A percentile compares a stretch with the other conserved stretches of the same genome.
Evolutionary conservation across 2,113 vertebrate species (phyloP).

Genomic region (Diadophis punctatus): DNA sequence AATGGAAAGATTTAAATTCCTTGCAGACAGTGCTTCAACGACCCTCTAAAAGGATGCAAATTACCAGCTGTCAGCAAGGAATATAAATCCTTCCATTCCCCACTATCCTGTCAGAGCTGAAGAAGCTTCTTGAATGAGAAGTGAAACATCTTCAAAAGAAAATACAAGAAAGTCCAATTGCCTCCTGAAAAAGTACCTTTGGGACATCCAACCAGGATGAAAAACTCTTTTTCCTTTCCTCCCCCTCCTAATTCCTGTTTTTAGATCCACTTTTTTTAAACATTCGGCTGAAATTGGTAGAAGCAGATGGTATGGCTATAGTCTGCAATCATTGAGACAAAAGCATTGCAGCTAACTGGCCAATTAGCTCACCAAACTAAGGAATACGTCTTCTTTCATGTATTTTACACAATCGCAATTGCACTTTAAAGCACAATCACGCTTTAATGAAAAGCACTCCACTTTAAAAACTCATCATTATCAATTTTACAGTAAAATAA

Average conservation of each 20-base stretch:
- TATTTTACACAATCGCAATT: background rate
- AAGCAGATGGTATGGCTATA: background rate
- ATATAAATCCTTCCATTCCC: too few species aligned
- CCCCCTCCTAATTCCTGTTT: background rate
- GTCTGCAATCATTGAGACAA: background rate
- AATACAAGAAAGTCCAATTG: too few species aligned
- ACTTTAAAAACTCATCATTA: background rate
- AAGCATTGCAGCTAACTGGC: background rate
- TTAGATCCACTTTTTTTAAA: background rate
- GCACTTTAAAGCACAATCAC: background rate
- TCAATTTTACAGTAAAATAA: background rate
- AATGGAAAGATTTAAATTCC: too few species aligned
- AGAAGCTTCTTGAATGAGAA: too few species aligned
- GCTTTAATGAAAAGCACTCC: background rate
- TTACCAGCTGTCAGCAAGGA: too few species aligned
- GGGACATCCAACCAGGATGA: background rate
- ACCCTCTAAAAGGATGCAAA: too few species aligned
- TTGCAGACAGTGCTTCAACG: too few species aligned
- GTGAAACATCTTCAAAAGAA: too few species aligned
- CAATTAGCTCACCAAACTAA: background rate
- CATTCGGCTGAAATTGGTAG: background rate
- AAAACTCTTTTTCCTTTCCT: background rate
- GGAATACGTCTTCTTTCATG: background rate
- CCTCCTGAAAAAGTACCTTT: too few species aligned
- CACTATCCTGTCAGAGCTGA: too few species aligned